These are phyloP conservation scores for Cepphus grylle DNA, from an alignment of 2,113 vertebrate species.

Conservation along the genomic window DNA sequence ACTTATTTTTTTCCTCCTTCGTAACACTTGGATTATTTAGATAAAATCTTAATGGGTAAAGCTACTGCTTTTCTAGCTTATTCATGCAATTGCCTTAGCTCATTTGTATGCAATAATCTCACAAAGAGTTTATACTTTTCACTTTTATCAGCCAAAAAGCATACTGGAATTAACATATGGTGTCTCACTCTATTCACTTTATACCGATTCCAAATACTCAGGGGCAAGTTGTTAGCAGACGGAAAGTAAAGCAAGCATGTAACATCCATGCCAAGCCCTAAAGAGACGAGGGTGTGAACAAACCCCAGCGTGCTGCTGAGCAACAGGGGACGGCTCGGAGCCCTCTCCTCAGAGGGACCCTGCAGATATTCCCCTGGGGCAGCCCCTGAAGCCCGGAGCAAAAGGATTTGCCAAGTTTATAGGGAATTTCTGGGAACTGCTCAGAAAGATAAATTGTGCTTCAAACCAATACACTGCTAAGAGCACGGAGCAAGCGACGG, in stretches of 20 bases:
- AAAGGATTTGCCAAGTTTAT: not conserved
- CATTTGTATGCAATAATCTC: conserved; percentile 5
- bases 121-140: not conserved
- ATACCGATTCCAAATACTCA: conserved; percentile 24
- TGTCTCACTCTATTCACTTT: conserved; percentile 12
- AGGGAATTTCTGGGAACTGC: not conserved
- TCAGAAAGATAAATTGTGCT: not conserved
- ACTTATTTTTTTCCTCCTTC: not conserved
- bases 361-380: not conserved
- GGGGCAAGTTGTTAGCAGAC: not conserved
- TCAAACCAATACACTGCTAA: not conserved
- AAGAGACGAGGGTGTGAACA: not conserved
- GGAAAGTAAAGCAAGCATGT: not conserved
- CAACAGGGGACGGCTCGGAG: not conserved
- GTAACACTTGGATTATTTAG: not conserved
- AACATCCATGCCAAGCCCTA: not conserved
- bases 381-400: not conserved
- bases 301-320: not conserved
- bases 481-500: not conserved
- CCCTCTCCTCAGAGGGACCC: not conserved
- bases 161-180: conserved; percentile 19
- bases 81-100: not conserved
- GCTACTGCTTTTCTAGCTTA: not conserved
- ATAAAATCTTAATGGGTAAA: conserved; percentile 21
- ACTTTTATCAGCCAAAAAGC: conserved; percentile 47